phyloP scores from a whole-genome alignment of 2,113 vertebrate species.

The Potamarius usumacintae region DNA sequence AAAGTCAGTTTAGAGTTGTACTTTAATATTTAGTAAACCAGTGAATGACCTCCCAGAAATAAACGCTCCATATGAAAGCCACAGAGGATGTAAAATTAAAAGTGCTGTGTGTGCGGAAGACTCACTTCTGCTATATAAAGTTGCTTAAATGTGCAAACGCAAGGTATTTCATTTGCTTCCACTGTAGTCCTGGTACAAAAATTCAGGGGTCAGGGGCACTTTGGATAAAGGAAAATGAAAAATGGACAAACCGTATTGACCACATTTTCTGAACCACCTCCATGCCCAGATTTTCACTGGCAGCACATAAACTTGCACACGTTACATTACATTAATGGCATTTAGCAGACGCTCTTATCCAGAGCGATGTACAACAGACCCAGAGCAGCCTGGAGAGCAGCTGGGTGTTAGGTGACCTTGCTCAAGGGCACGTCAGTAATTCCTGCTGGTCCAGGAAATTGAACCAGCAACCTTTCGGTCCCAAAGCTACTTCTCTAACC shows the following conservation, averaged over 20 bases:
- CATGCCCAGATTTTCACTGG: not conserved
- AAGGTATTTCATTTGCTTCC: not conserved
- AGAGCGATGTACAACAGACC: too few relatives aligned
- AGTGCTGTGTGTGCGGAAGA: not conserved
- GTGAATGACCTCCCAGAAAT: not conserved
- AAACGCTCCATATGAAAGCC: not conserved
- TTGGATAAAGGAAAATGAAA: not conserved
- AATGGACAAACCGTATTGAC: not conserved
- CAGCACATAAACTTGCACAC: not conserved
- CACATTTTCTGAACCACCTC: not conserved
- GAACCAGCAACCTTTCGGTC: too few relatives aligned
- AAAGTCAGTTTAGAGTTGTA: not conserved
- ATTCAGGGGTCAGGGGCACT: not conserved
- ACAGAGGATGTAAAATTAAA: not conserved
- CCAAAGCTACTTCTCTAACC: too few relatives aligned
- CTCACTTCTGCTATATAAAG: not conserved
- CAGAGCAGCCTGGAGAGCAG: too few relatives aligned
- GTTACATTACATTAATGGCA: too few relatives aligned
- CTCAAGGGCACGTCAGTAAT: too few relatives aligned
- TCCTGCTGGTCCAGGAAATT: too few relatives aligned
- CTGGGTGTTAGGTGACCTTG: too few relatives aligned
- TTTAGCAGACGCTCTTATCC: too few relatives aligned
- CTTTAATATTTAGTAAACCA: not conserved
- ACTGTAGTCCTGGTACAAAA: not conserved
- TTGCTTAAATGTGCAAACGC: not conserved